A percentile compares a stretch with the other conserved stretches of the same genome.
Conservation (phyloP, 2,113 vertebrate species). For the Dicrurus megarhynchus region DNA sequence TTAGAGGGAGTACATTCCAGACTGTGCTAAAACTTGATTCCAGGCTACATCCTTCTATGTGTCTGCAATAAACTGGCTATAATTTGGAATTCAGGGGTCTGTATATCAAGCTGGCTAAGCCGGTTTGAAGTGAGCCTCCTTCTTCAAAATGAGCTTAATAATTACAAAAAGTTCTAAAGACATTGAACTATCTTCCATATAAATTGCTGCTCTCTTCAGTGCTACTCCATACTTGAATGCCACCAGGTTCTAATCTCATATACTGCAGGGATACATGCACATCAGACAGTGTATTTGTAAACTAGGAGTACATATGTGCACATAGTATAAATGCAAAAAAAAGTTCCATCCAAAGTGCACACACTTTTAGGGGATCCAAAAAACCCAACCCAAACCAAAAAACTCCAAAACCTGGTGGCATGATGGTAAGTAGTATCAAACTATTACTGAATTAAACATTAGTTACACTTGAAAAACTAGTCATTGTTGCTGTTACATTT, state of each 20-base stretch:
- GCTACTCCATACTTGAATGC: background rate
- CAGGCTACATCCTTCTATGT: background rate
- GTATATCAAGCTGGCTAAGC: background rate
- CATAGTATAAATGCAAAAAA: background rate
- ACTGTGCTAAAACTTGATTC: background rate
- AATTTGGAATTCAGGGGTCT: background rate
- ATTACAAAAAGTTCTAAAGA: background rate
- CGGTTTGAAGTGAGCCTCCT: background rate
- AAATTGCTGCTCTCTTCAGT: background rate
- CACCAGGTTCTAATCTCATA: background rate
- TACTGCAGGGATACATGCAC: background rate
- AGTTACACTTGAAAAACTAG: background rate
- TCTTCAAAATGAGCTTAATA: background rate
- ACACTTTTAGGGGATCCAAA: background rate
- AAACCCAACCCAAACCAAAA: background rate
- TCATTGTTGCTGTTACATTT: background rate
- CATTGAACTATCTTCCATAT: background rate
- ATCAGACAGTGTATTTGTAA: background rate
- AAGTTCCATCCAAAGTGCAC: background rate
- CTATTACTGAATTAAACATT: background rate
- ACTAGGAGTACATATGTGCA: background rate
- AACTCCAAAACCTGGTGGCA: fast-evolving
- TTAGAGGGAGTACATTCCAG: background rate
- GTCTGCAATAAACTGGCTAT: background rate
- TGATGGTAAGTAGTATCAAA: background rate